Conservation (phyloP, 2,888 invertebrate genomes). For the Drosophila ustulata region DNA sequence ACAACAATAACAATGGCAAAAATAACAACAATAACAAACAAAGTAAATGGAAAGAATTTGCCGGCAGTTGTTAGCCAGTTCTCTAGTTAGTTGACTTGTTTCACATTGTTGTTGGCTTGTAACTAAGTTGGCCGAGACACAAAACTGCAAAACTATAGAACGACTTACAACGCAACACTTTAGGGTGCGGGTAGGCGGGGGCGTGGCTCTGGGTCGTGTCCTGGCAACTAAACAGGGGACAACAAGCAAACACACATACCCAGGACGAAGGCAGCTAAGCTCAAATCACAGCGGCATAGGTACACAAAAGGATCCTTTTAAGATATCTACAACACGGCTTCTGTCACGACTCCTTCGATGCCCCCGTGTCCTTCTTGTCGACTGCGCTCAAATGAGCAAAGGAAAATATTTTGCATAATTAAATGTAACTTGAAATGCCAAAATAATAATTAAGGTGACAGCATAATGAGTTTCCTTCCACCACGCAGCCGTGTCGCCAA, state of each 20-base stretch:
- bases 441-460: constrained; percentile 76
- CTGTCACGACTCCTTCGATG: not conserved
- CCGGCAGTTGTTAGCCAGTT: constrained; percentile 35
- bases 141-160: constrained; percentile 26
- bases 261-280: constrained; percentile 27
- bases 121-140: constrained; percentile 35
- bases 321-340: constrained; percentile 13
- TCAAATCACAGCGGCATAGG: constrained; percentile 34
- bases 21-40: constrained; percentile 22
- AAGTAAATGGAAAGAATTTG: constrained; percentile 46
- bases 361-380: not conserved
- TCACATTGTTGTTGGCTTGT: constrained; percentile 39
- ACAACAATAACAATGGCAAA: constrained; percentile 13
- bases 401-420: constrained; percentile 69
- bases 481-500: not conserved
- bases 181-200: not conserved
- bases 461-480: constrained; percentile 58
- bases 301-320: constrained; percentile 20
- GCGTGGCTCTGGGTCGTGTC: constrained; percentile 23
- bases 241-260: not conserved
- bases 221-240: constrained; percentile 34
- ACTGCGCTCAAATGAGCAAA: constrained; percentile 42
- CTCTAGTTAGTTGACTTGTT: constrained; percentile 32
- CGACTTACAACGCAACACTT: constrained; percentile 13
- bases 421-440: constrained; percentile 67